Conservation (phyloP, 2,888 invertebrate genomes). For the Epirrhoe tristata region DNA sequence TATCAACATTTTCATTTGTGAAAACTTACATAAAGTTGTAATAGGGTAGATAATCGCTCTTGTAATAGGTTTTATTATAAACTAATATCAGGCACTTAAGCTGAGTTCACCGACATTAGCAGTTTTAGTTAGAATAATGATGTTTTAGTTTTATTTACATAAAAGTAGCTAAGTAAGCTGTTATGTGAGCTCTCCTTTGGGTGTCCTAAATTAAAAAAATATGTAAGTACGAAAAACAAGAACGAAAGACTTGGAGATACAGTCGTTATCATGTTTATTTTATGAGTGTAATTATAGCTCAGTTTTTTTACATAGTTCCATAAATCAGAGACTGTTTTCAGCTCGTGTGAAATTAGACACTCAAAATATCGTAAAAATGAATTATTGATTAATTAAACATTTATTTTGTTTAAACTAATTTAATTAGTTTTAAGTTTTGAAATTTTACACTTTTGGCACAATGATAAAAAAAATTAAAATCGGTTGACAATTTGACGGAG, state of each 20-base stretch:
- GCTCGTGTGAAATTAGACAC: constrained; percentile 7
- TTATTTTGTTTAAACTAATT: not conserved
- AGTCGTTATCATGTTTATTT: no score
- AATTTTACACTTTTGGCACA: no score
- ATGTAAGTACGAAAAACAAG: no score
- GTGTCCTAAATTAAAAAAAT: no score
- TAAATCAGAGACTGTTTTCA: constrained; percentile 1
- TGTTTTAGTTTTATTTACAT: no score
- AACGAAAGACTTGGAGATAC: no score
- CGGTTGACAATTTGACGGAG: no score
- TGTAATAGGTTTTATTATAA: constrained; percentile 15
- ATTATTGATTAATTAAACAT: not conserved
- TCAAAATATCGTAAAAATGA: constrained; percentile 3
- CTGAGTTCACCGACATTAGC: not conserved
- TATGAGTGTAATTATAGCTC: not conserved
- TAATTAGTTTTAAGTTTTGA: not conserved
- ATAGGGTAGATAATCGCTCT: constrained; percentile 14
- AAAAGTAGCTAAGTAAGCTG: no score
- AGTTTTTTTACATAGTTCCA: constrained; percentile 1
- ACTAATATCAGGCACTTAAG: not conserved
- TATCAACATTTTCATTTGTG: not conserved
- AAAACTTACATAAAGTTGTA: constrained; percentile 3
- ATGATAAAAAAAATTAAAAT: no score
- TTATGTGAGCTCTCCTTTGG: no score
- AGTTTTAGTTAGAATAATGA: not conserved